Evolutionary conservation across 2,888 invertebrate genomes (phyloP), one percentile per base, ranked within the genome.

Genomic region (Trilocha varians): DNA sequence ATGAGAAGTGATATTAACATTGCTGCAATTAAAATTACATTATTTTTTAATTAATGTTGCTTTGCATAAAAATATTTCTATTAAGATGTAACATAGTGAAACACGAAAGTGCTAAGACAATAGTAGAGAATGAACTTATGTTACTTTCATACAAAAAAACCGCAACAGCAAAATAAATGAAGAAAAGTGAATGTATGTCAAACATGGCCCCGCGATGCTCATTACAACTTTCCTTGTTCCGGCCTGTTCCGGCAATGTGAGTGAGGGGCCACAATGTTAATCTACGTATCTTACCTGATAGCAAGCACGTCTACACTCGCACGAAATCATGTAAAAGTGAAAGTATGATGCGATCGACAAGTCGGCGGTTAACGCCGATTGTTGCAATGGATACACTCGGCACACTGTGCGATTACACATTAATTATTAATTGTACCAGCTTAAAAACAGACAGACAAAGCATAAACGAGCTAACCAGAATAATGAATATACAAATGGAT

Each of bases 261-360:
- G 62, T 56, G 67, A 66, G 62, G 62, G 61, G 66, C 66, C 57
- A 54, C 49, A 53, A 62, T 57, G 60, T 62, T 59, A 57, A 53
- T 59, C 54, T 48, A 46, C 53, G 49, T 57, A 52, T 55, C 48
- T 52, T 48, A 48, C 50, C 59, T 59, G 54, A 55, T 55, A 49
- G 56, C 50, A 47, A 59, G 62, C 50, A 47, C 60, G 62, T 60
- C 62, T 60, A 60, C 64, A 62, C 68, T 73, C 57, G 69, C 74
- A 74, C 75, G 69, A 78, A 78, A 80, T 75, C 68, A 68, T 56
- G 65, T 71, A 77, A 82, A 83, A 83, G 82, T 82, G 83, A 83
- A 84, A 84, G 83, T 82, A 67, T 71, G 67, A 74, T 73, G 74
- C 70, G 78, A 77, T 75, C 72, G 65, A 47, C 57, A 62, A 57